phyloP scores from a whole-genome alignment of 2,888 invertebrate genomes.

The Eustalomyia histrio region DNA sequence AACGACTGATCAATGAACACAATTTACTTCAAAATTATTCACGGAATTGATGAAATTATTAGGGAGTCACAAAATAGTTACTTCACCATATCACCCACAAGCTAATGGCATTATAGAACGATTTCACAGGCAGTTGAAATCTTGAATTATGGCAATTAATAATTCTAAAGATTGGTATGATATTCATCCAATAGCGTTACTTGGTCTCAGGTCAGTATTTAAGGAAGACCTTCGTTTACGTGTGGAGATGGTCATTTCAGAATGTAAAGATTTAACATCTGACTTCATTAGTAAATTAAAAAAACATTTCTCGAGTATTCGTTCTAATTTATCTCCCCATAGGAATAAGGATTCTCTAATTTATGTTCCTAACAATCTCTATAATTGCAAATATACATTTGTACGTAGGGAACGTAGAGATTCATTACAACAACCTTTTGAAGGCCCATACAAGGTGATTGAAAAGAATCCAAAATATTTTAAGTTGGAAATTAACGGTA shows the following conservation, averaged over 20 bases:
- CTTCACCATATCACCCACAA: neutral
- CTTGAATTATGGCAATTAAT: neutral
- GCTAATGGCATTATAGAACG: neutral
- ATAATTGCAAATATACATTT: conserved; percentile 20
- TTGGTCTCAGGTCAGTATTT: neutral
- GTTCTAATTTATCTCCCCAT: too few relatives aligned
- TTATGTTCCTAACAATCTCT: neutral
- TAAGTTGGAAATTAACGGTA: too few relatives aligned
- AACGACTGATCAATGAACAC: neutral
- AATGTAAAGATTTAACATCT: neutral
- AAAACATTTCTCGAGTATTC: neutral
- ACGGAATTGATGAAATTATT: neutral
- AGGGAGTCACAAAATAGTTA: neutral
- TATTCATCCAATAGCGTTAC: neutral
- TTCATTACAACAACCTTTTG: conserved; percentile 22
- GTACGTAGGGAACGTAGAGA: conserved; percentile 3
- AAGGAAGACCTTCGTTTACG: neutral
- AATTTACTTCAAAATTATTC: neutral
- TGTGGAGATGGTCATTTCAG: neutral
- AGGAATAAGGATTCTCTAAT: too few relatives aligned
- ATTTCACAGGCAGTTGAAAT: neutral
- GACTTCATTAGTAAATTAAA: neutral
- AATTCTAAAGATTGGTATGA: neutral
- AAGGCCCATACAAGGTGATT: conserved; percentile 9
- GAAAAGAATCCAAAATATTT: neutral